A percentile compares a stretch with the other conserved stretches of the same genome.
Conservation (phyloP, 2,113 vertebrate genomes). For the Jaculus jaculus region DNA sequence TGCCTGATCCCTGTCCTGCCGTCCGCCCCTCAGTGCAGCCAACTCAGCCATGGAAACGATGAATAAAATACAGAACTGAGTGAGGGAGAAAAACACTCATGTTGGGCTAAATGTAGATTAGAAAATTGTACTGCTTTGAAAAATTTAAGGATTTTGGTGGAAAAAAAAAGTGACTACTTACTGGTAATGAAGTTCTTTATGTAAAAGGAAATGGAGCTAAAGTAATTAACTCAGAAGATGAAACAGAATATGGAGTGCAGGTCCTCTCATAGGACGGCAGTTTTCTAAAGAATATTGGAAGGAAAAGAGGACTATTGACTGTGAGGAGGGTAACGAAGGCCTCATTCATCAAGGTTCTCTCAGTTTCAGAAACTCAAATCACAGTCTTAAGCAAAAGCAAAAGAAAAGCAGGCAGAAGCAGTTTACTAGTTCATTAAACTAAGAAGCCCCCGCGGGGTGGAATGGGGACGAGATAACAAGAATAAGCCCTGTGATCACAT, state of each 20-base stretch:
- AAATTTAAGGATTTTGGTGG: constrained; percentile 26
- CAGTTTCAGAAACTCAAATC: constrained; percentile 18
- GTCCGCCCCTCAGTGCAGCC: neutral
- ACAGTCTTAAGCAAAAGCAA: neutral
- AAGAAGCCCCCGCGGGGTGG: neutral
- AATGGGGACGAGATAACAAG: neutral
- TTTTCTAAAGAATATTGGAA: neutral
- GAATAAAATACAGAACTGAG: neutral
- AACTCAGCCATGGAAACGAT: neutral
- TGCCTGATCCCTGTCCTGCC: neutral
- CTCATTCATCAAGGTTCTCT: neutral
- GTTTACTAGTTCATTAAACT: constrained; percentile 2
- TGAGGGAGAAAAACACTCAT: neutral
- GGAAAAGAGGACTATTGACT: neutral
- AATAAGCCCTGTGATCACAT: neutral
- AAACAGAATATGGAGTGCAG: neutral
- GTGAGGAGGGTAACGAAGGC: neutral
- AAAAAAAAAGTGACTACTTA: neutral
- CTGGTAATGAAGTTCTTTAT: neutral
- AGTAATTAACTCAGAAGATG: constrained; percentile 6
- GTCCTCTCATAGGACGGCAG: neutral
- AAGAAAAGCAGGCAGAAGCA: neutral
- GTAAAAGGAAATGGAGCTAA: constrained; percentile 31
- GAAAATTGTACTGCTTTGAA: neutral
- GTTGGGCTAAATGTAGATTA: neutral